phyloP scores from a whole-genome alignment of 2,888 invertebrate species.

The Ischnus inquisitorius region DNA sequence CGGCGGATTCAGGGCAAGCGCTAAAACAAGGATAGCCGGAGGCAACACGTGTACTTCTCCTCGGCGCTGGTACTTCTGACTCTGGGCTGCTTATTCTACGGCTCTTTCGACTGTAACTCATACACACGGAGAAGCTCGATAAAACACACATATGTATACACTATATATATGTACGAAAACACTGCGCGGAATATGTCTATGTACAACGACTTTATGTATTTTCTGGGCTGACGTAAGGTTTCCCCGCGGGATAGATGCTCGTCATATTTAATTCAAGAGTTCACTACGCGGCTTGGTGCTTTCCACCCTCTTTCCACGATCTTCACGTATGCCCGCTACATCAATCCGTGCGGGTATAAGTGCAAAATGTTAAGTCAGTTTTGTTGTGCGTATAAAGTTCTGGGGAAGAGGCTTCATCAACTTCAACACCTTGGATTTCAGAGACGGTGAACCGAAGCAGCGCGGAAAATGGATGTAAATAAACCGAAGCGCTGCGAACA shows the following conservation, averaged over 20 bases:
- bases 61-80: conserved; percentile 4
- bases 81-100: conserved; percentile 51
- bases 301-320: conserved; percentile 14
- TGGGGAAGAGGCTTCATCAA: not conserved
- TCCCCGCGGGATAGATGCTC: conserved; percentile 65
- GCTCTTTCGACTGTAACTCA: conserved; percentile 47
- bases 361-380: conserved; percentile 23
- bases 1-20: conserved; percentile 58
- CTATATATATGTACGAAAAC: conserved; percentile 45
- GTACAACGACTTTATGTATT: conserved; percentile 30
- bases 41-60: conserved; percentile 54
- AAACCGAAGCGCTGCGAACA: not conserved
- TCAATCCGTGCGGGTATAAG: conserved; percentile 23
- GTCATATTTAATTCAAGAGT: conserved; percentile 79
- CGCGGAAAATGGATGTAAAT: conserved; percentile 5
- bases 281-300: conserved; percentile 56
- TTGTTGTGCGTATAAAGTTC: conserved; percentile 14
- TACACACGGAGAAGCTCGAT: conserved; percentile 42
- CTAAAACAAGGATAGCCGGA: conserved; percentile 48
- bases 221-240: conserved; percentile 49
- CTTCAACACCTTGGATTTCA: conserved; percentile 25
- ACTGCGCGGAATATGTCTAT: conserved; percentile 35
- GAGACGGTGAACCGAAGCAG: not conserved
- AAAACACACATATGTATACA: conserved; percentile 62
- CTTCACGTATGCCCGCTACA: conserved; percentile 19